These are phyloP conservation scores for Tinea semifulvella DNA, from an alignment of 2,888 invertebrate genomes.

Conservation along the genomic window DNA sequence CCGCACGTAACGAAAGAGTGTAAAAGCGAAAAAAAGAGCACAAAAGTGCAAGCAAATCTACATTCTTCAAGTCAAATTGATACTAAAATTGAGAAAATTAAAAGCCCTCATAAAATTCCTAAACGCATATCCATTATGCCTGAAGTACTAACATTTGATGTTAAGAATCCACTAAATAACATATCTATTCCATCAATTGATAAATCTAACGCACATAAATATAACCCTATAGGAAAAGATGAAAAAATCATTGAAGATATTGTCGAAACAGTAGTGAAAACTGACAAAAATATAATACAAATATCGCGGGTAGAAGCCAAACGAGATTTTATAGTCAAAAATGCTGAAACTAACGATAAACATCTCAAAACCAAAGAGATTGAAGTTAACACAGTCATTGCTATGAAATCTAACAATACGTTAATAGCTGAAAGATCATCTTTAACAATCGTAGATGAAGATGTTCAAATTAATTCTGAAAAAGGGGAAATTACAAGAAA, in stretches of 20 bases:
- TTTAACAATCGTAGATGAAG: conserved; percentile 44
- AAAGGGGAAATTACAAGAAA: conserved; percentile 23
- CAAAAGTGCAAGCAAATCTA: conserved; percentile 43
- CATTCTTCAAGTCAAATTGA: conserved; percentile 47
- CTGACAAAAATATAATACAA: background rate
- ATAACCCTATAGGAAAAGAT: conserved; percentile 27
- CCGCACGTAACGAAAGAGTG: conserved; percentile 27
- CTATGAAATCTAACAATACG: conserved; percentile 37
- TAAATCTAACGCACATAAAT: conserved; percentile 30
- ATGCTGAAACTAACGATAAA: background rate
- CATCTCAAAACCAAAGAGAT: conserved; percentile 26
- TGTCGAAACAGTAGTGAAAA: background rate
- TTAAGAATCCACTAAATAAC: conserved; percentile 47
- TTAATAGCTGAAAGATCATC: conserved; percentile 39
- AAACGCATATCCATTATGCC: background rate
- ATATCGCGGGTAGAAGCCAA: background rate
- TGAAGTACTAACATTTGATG: conserved; percentile 40
- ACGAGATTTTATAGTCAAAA: background rate
- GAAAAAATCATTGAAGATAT: background rate
- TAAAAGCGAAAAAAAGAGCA: conserved; percentile 27
- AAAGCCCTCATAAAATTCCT: background rate
- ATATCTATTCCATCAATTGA: conserved; percentile 29
- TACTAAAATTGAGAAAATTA: conserved; percentile 21
- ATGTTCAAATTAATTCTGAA: conserved; percentile 14
- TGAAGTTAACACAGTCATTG: conserved; percentile 42